These are phyloP conservation scores for Melanotaenia pygmaea DNA, from an alignment of 2,797 vertebrate species.

Conservation along the genomic window DNA sequence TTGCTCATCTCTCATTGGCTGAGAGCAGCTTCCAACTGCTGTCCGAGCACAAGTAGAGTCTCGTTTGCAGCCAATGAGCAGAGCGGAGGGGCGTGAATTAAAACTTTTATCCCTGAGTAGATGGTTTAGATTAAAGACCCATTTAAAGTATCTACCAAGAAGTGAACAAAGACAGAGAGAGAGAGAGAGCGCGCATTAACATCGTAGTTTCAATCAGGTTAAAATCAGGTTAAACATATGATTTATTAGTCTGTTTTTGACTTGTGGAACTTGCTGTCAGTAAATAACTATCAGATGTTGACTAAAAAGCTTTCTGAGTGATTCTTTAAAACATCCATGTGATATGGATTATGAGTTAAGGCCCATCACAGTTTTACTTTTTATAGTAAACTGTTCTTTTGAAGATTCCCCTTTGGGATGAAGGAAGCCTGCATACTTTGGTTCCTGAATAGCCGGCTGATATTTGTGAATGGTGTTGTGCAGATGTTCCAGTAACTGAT, in stretches of 20 bases:
- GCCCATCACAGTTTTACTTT: not conserved
- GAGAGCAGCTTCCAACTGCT: constrained; percentile 25
- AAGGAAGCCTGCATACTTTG: not conserved
- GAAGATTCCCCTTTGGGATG: not conserved
- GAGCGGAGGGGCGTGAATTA: not conserved
- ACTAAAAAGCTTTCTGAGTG: too few relatives aligned
- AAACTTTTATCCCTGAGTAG: not conserved
- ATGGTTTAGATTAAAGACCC: constrained; percentile 16
- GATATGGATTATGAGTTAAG: not conserved
- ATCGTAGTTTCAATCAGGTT: not conserved
- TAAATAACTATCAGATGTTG: too few relatives aligned
- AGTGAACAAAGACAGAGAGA: not conserved
- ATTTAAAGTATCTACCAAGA: constrained; percentile 32
- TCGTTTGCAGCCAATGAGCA: constrained; percentile 46
- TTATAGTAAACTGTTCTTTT: not conserved
- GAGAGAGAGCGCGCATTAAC: too few relatives aligned
- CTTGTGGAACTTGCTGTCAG: too few relatives aligned
- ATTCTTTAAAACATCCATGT: too few relatives aligned
- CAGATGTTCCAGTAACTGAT: not conserved
- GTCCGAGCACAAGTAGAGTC: constrained; percentile 16
- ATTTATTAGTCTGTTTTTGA: not conserved
- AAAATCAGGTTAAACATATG: too few relatives aligned
- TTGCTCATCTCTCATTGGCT: constrained; percentile 64
- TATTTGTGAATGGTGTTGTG: not conserved
- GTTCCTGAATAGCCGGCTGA: not conserved